A percentile compares a stretch with the other conserved stretches of the same genome.
These are phyloP conservation scores for Colistium nudipinnis DNA, from an alignment of 2,113 vertebrate genomes.

Conservation along the genomic window DNA sequence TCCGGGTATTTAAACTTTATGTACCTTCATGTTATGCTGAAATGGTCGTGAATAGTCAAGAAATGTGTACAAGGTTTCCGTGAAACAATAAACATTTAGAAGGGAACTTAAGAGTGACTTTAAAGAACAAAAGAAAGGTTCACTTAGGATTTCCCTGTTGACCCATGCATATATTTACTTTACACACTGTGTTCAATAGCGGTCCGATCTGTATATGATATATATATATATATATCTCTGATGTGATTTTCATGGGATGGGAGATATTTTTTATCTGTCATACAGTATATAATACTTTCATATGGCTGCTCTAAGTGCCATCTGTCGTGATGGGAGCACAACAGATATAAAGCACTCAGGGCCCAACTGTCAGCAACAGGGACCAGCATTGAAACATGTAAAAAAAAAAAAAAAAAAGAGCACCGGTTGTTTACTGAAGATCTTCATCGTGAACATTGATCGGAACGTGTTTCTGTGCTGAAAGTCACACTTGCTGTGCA, in stretches of 20 bases:
- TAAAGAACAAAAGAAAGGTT: constrained; percentile 1
- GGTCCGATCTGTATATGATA: too few species aligned
- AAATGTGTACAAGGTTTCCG: not conserved
- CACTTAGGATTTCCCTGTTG: not conserved
- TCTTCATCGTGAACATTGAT: too few species aligned
- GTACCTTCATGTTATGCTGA: not conserved
- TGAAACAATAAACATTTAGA: not conserved
- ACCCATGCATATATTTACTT: too few species aligned
- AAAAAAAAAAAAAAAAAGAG: too few species aligned
- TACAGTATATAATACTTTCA: too few species aligned
- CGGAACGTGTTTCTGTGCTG: too few species aligned
- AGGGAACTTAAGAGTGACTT: constrained; percentile 14
- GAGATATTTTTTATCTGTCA: constrained; percentile 32
- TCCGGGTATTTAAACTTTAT: not conserved
- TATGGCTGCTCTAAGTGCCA: constrained; percentile 64
- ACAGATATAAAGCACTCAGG: constrained; percentile 39
- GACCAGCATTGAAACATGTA: too few species aligned
- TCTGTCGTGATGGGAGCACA: constrained; percentile 54
- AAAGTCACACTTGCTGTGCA: too few species aligned
- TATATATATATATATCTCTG: not conserved
- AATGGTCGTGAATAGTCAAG: not conserved
- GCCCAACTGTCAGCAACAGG: constrained; percentile 12
- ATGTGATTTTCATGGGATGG: constrained; percentile 8
- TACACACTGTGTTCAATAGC: too few species aligned
- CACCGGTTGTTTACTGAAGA: too few species aligned